phyloP scores from a whole-genome alignment of 2,888 invertebrate species.

The Noctua pronuba region DNA sequence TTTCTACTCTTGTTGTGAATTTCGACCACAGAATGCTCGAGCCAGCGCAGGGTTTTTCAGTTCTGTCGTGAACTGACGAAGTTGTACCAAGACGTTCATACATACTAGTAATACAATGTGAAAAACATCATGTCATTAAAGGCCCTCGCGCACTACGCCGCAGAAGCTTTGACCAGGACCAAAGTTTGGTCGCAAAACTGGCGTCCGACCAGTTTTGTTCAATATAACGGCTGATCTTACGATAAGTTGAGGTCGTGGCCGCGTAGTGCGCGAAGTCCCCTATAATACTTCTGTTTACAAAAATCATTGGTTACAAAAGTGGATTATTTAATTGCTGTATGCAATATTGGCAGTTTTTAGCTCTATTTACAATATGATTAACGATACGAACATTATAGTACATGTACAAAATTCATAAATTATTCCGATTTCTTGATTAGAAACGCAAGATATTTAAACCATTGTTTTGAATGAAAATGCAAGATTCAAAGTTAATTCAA shows the following conservation, averaged over 20 bases:
- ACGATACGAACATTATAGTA: neutral
- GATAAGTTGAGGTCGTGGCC: neutral
- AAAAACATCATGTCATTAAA: neutral
- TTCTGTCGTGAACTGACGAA: neutral
- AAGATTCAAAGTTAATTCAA: neutral
- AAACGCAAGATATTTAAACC: too few species aligned
- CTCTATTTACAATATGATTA: constrained; percentile 32
- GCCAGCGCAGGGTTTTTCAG: neutral
- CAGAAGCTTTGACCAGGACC: neutral
- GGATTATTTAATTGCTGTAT: constrained; percentile 26
- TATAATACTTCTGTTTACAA: neutral
- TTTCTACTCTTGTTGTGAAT: neutral
- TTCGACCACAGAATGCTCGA: neutral
- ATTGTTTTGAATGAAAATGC: neutral
- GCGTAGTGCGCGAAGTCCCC: neutral
- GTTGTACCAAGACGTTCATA: constrained; percentile 13
- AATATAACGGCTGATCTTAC: neutral
- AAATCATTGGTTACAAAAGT: constrained; percentile 7
- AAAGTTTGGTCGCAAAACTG: neutral
- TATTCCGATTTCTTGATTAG: constrained; percentile 15
- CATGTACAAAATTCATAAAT: constrained; percentile 5
- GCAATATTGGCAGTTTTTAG: constrained; percentile 32
- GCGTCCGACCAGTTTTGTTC: neutral
- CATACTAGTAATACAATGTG: constrained; percentile 5
- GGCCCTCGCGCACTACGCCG: neutral